phyloP scores from a whole-genome alignment of 2,797 vertebrate genomes.

The Amblyopsis hoosieri region DNA sequence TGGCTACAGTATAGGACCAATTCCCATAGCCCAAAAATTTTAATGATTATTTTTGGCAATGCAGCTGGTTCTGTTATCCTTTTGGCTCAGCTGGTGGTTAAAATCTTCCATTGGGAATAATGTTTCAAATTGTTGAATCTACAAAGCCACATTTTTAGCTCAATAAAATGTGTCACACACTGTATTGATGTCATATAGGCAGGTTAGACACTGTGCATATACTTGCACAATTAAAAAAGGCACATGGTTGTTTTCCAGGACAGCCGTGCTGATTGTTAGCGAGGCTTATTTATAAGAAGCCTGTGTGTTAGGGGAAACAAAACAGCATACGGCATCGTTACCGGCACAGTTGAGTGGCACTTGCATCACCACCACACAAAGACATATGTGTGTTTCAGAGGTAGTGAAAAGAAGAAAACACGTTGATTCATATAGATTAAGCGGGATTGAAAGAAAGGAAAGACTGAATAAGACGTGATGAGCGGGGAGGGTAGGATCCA shows the following conservation, averaged over 20 bases:
- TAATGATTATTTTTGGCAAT: too few species aligned
- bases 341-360: slow-evolving; percentile 4
- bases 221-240: too few species aligned
- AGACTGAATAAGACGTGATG: slow-evolving; percentile 28
- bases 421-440: slow-evolving; percentile 4
- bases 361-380: slow-evolving; percentile 19
- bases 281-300: too few species aligned
- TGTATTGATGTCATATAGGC: too few species aligned
- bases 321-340: slow-evolving; percentile 8
- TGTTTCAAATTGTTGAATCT: background rate
- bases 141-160: background rate
- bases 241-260: too few species aligned
- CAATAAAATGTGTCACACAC: too few species aligned
- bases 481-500: slow-evolving; percentile 18
- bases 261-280: too few species aligned
- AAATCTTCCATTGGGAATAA: background rate
- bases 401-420: slow-evolving; percentile 13
- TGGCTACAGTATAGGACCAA: too few species aligned
- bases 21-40: too few species aligned
- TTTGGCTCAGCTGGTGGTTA: background rate
- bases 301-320: background rate
- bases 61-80: too few species aligned
- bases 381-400: slow-evolving; percentile 8
- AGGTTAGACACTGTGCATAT: too few species aligned
- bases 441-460: slow-evolving; percentile 29